phyloP scores from a whole-genome alignment of 2,888 invertebrate genomes.

The Tenthredo notha region DNA sequence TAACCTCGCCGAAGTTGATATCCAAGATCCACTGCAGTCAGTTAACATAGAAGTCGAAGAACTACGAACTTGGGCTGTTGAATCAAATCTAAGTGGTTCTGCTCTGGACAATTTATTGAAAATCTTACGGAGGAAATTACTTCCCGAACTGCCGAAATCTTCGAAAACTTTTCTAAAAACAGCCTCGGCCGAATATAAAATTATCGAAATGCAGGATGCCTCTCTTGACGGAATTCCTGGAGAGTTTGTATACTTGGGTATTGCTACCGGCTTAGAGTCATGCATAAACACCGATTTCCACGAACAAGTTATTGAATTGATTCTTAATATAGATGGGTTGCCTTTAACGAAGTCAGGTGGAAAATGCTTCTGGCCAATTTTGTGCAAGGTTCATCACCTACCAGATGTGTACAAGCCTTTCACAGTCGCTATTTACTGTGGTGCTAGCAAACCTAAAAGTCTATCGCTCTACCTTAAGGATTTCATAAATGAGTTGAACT shows the following conservation, averaged over 20 bases:
- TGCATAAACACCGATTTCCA: constrained; percentile 52
- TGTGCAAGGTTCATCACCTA: constrained; percentile 55
- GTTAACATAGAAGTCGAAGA: constrained; percentile 32
- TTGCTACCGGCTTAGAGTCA: constrained; percentile 55
- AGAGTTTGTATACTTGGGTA: constrained; percentile 58
- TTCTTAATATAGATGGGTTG: constrained; percentile 59
- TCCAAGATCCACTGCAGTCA: not conserved
- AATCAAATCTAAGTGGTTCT: constrained; percentile 50
- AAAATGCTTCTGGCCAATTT: constrained; percentile 58
- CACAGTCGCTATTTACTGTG: constrained; percentile 57
- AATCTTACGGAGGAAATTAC: constrained; percentile 52
- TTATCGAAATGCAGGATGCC: constrained; percentile 35
- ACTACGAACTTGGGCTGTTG: constrained; percentile 54
- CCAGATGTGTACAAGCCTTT: constrained; percentile 59
- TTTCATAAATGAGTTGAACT: constrained; percentile 60
- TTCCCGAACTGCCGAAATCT: constrained; percentile 55
- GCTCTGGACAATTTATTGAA: constrained; percentile 54
- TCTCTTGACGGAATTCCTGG: constrained; percentile 40
- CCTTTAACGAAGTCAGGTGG: constrained; percentile 55
- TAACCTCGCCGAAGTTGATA: not conserved
- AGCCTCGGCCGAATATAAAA: constrained; percentile 35
- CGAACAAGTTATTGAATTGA: constrained; percentile 53
- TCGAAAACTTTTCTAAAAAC: constrained; percentile 57
- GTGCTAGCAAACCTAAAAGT: constrained; percentile 58
- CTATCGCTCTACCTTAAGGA: constrained; percentile 53